These are phyloP conservation scores for Ophioninae sp. DNA, from an alignment of 2,888 invertebrate genomes.

Conservation along the genomic window DNA sequence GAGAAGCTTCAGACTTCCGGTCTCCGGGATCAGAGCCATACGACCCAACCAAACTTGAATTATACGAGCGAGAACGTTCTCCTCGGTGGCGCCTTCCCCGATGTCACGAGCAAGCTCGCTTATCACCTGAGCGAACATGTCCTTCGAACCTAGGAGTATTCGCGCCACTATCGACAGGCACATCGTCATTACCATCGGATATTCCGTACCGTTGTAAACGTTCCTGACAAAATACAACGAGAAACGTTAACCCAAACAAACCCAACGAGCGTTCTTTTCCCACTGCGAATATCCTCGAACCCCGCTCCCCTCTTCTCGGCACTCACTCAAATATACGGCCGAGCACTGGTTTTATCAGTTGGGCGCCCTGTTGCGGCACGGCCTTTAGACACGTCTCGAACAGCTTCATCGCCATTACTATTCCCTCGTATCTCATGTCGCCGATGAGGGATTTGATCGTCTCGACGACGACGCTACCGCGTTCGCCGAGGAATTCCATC, in stretches of 20 bases:
- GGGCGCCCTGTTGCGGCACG: slow-evolving; percentile 87
- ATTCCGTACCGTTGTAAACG: slow-evolving; percentile 87
- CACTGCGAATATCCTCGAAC: no score
- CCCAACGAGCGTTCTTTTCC: no score
- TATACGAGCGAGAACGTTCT: slow-evolving; percentile 87
- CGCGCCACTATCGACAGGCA: slow-evolving; percentile 90
- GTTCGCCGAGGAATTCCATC: slow-evolving; percentile 88
- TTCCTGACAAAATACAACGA: slow-evolving; percentile 81
- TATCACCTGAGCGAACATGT: slow-evolving; percentile 76
- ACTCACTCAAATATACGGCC: slow-evolving; percentile 84
- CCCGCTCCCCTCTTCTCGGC: not conserved
- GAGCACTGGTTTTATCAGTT: slow-evolving; percentile 86
- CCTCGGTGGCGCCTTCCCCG: slow-evolving; percentile 82
- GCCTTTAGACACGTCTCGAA: slow-evolving; percentile 90
- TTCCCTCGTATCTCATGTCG: slow-evolving; percentile 89
- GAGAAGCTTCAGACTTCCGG: slow-evolving; percentile 92
- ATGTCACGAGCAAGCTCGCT: slow-evolving; percentile 71
- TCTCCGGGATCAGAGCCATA: slow-evolving; percentile 89
- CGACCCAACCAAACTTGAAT: slow-evolving; percentile 90
- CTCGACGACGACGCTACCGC: slow-evolving; percentile 87
- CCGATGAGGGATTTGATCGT: slow-evolving; percentile 88
- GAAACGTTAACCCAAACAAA: not conserved
- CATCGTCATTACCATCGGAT: slow-evolving; percentile 89
- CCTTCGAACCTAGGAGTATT: slow-evolving; percentile 86
- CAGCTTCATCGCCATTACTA: slow-evolving; percentile 88